These are phyloP conservation scores for Zaprionus bogoriensis DNA, from an alignment of 2,888 invertebrate genomes.

Conservation along the genomic window DNA sequence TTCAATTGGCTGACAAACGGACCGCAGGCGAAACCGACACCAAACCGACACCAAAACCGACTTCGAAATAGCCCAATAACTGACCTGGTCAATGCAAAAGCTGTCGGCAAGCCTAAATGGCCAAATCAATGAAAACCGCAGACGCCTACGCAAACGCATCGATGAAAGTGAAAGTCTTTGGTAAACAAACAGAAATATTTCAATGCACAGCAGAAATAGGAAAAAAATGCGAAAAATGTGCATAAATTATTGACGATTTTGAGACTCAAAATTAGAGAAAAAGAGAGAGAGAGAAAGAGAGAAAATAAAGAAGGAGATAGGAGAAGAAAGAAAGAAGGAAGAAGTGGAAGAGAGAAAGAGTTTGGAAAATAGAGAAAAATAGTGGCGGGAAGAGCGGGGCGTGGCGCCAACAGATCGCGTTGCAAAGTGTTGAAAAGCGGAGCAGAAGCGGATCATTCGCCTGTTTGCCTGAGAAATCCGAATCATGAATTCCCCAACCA, in stretches of 20 bases:
- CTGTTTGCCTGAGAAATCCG: constrained; percentile 1
- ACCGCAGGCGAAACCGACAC: constrained; percentile 17
- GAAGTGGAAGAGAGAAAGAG: neutral
- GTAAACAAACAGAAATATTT: constrained; percentile 8
- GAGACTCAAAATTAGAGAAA: constrained; percentile 8
- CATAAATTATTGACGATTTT: constrained; percentile 52
- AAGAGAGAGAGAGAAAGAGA: neutral
- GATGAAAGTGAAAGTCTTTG: constrained; percentile 68
- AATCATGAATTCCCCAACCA: neutral
- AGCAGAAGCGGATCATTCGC: neutral
- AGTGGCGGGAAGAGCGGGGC: constrained; percentile 1
- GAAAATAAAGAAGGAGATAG: constrained; percentile 8
- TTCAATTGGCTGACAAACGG: constrained; percentile 21
- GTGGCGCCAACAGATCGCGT: neutral
- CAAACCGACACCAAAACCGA: too few relatives aligned
- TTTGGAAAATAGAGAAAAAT: too few relatives aligned
- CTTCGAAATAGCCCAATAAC: constrained; percentile 37
- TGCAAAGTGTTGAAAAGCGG: neutral
- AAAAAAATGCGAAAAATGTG: constrained; percentile 34
- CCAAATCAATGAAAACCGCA: constrained; percentile 26
- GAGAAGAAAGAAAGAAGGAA: too few relatives aligned
- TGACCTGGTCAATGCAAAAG: constrained; percentile 36
- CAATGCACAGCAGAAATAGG: constrained; percentile 19
- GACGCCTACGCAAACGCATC: constrained; percentile 55
- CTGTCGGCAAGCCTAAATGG: neutral